Conservation (phyloP, 2,888 invertebrate species). For the Agrochola macilenta region DNA sequence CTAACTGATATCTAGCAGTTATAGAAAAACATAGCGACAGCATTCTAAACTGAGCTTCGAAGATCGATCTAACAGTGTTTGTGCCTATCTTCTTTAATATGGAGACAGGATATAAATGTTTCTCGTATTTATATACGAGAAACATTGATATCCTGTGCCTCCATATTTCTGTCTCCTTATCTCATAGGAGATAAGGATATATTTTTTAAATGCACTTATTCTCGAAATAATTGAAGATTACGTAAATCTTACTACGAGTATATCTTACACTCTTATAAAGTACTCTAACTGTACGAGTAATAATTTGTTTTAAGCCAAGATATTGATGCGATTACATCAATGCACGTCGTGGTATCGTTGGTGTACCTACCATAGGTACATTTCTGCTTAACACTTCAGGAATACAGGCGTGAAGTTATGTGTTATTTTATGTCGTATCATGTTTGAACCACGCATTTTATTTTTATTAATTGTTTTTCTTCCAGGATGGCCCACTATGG, state of each 20-base stretch:
- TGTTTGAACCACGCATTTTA: background rate
- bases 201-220: background rate
- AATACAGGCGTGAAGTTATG: too few relatives aligned
- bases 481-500: slow-evolving; percentile 84
- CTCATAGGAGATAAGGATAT: too few relatives aligned
- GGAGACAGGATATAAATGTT: background rate
- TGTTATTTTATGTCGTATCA: too few relatives aligned
- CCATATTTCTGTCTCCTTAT: too few relatives aligned
- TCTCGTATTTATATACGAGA: too few relatives aligned
- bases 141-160: too few relatives aligned
- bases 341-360: too few relatives aligned
- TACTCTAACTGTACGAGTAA: too few relatives aligned
- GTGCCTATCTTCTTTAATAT: background rate
- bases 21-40: background rate
- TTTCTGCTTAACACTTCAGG: too few relatives aligned
- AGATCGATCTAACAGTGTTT: background rate
- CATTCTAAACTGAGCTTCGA: background rate
- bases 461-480: background rate
- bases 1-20: background rate
- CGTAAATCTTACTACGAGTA: too few relatives aligned
- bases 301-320: background rate
- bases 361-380: too few relatives aligned
- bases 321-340: background rate
- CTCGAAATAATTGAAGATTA: background rate
- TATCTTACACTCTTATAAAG: too few relatives aligned